phyloP scores from a whole-genome alignment of 2,113 vertebrate genomes.

The Uria lomvia region DNA sequence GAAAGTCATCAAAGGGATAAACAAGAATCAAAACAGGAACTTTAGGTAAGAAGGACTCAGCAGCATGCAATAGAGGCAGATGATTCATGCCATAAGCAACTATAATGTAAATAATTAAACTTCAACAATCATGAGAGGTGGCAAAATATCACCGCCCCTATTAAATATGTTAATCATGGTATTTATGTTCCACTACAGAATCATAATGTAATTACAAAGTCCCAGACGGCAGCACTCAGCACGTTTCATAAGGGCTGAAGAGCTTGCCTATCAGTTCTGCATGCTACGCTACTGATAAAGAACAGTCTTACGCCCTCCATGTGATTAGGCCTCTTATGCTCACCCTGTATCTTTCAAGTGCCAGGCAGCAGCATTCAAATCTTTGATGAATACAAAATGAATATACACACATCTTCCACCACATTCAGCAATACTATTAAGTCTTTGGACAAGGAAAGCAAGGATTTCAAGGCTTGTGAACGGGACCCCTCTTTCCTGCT shows the following conservation, averaged over 20 bases:
- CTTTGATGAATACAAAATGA: background rate
- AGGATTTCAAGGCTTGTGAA: background rate
- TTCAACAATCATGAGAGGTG: background rate
- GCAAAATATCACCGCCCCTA: background rate
- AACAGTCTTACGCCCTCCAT: rapidly evolving
- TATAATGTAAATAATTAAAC: background rate
- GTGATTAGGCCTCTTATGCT: background rate
- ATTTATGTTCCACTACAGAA: background rate
- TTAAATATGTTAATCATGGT: background rate
- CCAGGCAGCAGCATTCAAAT: background rate
- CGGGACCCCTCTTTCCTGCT: background rate
- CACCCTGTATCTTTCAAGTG: background rate
- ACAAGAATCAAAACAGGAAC: background rate
- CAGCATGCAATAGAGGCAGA: background rate
- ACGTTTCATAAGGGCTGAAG: background rate
- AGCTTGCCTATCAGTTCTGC: background rate
- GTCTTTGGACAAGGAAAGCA: background rate
- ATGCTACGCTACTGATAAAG: background rate
- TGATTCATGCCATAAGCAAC: background rate
- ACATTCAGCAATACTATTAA: background rate
- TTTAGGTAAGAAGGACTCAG: background rate
- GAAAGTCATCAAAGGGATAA: background rate
- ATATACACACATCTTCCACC: background rate
- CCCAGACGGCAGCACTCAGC: background rate
- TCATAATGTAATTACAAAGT: background rate